Evolutionary conservation across 2,113 vertebrate genomes (phyloP), one percentile per base, ranked within the genome.

Genomic region (Anser brachyrhynchus): DNA sequence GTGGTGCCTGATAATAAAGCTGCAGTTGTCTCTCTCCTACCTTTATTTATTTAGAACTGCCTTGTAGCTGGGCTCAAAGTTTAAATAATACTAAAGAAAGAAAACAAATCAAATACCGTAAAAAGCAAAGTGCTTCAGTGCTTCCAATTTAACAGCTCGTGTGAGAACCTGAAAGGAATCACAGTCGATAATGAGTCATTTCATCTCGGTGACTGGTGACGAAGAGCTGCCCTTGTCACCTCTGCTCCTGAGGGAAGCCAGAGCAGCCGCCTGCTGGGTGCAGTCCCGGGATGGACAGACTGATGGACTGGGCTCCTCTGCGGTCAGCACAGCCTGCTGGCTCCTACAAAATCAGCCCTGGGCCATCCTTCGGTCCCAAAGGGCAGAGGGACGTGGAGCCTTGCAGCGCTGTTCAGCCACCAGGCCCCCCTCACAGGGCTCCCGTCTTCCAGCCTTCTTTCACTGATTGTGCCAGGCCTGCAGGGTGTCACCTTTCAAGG

Each of bases 41-140:
- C 78, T 37, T 61, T 71, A 11, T 65, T 69, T 69, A 46, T 44
- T 84, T 55, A 18, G 58, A 73, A 54, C 26, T 52, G 19, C 29
- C 61, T 72, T n/a, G 35, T 15, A 58, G 78, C 78, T 69, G 62
- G 55, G 78, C 62, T 84, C 39, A 16, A 66, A 77, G 58, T 77
- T 90, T 72, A 86, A 86, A 43, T 72, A 84, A 10, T 66, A 66
- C 13, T 86, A 65, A 77, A 78, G 72, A 54, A 66, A 71, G 49
- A 67, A 88, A 82, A 54, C 64, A 78, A 87, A 58, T 74, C 55
- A 64, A 79, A 70, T 58, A 8, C 29, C 9, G 15, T 46, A 44
- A 31, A 83, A 86, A 93, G 51, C 44, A 61, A 73, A 87, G 87
- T 83, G 92, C 82, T 90, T 86, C 76, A 66, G 39, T 67, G 66